Base-by-base conservation (phyloP, 2,888 invertebrate species). In the Melieria crassipennis region DNA sequence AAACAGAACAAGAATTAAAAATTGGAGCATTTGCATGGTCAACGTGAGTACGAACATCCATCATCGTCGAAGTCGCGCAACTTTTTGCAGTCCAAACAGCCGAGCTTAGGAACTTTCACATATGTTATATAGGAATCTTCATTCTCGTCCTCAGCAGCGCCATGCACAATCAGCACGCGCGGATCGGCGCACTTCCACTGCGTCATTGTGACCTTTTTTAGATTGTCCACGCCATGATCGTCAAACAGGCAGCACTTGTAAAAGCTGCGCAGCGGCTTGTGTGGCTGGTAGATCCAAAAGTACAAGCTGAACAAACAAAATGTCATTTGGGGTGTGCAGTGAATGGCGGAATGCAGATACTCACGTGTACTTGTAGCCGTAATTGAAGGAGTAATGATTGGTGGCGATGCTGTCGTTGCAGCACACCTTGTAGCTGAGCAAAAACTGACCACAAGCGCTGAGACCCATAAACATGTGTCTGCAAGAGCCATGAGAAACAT, bases 401-500 rank as follows among this genome's bases (percentile, higher is more conserved):
- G 88, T 88, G 77, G 87, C 88, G 73, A 87, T 81, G 75, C 87
- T 88, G 76, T 89, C 88, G 75, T 88, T 88, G 81, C 90, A 91
- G 1, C 94, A 82, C 47, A 86, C 83, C 70, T 86, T 95, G 87
- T 96, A 97, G 75, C 97, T 97, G 78, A 98, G 88, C 76, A 98
- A 90, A 88, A 93, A 97, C 87, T 95, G 94, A 11, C 97, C 97
- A 86, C 97, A 97, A 79, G 95, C 93, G n/a, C 96, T 95, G 83
- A 97, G 93, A 7, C 98, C 98, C 92, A 98, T 94, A 84, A 96
- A 95, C 76, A 97, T 92, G 86, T 97, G 96, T 77, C 96, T 95
- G 79, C 71, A 70, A 57, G 13, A 46, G 13, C 60, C 60, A 56
- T 4, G 52, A 70, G 45, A 11, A 45, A 50, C 10, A 47, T n/a